Evolutionary conservation across 2,888 invertebrate species (phyloP).

Genomic region (Cephalotes varians): DNA sequence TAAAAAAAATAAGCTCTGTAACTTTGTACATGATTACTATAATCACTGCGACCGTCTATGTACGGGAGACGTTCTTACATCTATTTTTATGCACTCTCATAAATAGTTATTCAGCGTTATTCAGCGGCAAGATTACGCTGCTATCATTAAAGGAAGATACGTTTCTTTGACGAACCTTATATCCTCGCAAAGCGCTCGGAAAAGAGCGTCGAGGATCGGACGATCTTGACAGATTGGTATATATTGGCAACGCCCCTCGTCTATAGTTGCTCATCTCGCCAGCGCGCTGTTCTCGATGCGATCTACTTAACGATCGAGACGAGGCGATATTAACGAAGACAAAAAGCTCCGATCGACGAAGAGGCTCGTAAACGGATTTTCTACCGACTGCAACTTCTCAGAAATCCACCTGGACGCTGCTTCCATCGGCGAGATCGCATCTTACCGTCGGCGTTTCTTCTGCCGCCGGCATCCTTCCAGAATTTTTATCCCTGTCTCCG

Average conservation of each 20-base stretch:
- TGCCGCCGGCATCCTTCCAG: constrained; percentile 33
- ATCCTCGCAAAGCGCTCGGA: constrained; percentile 21
- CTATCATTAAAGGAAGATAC: constrained; percentile 34
- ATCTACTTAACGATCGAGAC: constrained; percentile 58
- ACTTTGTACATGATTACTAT: neutral
- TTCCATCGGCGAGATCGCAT: constrained; percentile 46
- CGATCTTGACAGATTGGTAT: constrained; percentile 55
- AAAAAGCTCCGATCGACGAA: constrained; percentile 59
- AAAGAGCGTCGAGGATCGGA: constrained; percentile 43
- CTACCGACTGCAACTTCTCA: constrained; percentile 48
- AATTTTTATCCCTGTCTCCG: constrained; percentile 35
- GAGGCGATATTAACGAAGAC: constrained; percentile 59
- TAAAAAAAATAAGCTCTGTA: neutral
- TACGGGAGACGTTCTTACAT: neutral
- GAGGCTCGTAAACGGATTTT: constrained; percentile 53
- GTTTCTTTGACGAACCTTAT: constrained; percentile 34
- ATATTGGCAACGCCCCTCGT: constrained; percentile 53
- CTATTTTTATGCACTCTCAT: neutral
- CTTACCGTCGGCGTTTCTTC: constrained; percentile 46
- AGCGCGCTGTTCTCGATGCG: constrained; percentile 35
- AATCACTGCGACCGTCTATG: neutral
- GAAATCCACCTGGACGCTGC: constrained; percentile 44
- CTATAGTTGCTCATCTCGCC: constrained; percentile 39
- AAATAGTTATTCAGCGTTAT: constrained; percentile 40
- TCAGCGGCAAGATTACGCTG: constrained; percentile 29